Evolutionary conservation across 2,797 vertebrate species (phyloP).

Genomic region (Nyctalus aviator): DNA sequence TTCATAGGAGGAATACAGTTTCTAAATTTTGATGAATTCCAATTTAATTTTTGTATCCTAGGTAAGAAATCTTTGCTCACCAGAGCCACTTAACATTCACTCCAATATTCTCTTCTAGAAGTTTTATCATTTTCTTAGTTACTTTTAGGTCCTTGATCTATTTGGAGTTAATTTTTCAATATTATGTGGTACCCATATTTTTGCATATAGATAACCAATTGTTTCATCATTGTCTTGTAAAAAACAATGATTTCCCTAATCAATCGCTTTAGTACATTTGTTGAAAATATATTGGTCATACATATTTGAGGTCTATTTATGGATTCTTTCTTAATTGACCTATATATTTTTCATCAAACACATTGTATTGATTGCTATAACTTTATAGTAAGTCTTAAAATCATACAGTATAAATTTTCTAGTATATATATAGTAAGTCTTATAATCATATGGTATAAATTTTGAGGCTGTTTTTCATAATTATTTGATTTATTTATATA

Average conservation of each 20-base stretch:
- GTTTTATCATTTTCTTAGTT: neutral
- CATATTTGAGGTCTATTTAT: neutral
- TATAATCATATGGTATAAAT: no score
- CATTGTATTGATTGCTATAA: neutral
- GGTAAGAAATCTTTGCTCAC: neutral
- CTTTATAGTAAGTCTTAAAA: neutral
- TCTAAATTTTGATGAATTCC: neutral
- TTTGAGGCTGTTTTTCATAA: neutral
- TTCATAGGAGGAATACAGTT: neutral
- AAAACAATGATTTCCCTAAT: neutral
- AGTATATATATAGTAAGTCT: neutral
- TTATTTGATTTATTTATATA: neutral
- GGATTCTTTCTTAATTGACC: neutral
- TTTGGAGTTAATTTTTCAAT: neutral
- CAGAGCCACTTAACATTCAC: neutral
- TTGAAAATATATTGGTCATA: neutral
- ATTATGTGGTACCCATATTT: neutral
- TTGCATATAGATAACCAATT: neutral
- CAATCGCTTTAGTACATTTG: neutral
- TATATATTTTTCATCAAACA: neutral
- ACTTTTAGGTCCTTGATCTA: neutral
- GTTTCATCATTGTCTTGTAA: neutral
- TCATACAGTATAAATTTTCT: neutral
- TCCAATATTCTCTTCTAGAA: neutral
- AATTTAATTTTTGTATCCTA: neutral